Conservation (phyloP, 1,140 invertebrate genomes). For the Drosophila micromelanica region DNA sequence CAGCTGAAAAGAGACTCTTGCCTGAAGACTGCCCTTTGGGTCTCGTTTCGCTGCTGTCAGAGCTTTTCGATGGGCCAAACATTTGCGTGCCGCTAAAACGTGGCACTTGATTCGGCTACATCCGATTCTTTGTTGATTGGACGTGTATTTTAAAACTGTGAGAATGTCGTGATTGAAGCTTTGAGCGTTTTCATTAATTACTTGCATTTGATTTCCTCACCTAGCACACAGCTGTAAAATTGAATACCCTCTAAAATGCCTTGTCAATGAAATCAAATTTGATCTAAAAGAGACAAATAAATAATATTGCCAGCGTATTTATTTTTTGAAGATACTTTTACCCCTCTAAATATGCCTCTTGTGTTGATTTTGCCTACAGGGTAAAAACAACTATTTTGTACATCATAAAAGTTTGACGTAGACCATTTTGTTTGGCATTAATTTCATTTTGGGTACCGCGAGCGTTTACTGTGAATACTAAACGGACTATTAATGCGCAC, state of each 20-base stretch:
- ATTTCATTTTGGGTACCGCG: constrained; percentile 47
- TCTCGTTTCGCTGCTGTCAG: background rate
- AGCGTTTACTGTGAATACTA: constrained; percentile 70
- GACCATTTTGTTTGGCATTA: constrained; percentile 44
- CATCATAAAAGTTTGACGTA: constrained; percentile 56
- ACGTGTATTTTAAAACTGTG: too few relatives aligned
- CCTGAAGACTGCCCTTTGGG: background rate
- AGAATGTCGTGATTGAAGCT: background rate
- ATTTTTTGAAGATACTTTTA: background rate
- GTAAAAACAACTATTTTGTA: constrained; percentile 45
- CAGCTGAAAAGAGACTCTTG: background rate
- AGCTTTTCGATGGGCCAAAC: too few relatives aligned
- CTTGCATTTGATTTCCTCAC: constrained; percentile 59
- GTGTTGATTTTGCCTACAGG: background rate
- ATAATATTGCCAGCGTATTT: too few relatives aligned
- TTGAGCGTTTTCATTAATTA: constrained; percentile 53
- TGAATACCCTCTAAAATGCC: background rate
- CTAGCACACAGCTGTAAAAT: background rate
- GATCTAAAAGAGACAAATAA: too few relatives aligned
- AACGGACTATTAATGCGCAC: constrained; percentile 70
- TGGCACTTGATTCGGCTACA: background rate
- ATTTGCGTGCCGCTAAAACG: background rate
- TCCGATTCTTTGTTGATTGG: background rate
- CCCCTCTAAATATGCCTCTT: background rate
- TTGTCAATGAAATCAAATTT: too few relatives aligned